Base-by-base conservation (phyloP, 1,140 invertebrate genomes). In the Solenopsis fugax region DNA sequence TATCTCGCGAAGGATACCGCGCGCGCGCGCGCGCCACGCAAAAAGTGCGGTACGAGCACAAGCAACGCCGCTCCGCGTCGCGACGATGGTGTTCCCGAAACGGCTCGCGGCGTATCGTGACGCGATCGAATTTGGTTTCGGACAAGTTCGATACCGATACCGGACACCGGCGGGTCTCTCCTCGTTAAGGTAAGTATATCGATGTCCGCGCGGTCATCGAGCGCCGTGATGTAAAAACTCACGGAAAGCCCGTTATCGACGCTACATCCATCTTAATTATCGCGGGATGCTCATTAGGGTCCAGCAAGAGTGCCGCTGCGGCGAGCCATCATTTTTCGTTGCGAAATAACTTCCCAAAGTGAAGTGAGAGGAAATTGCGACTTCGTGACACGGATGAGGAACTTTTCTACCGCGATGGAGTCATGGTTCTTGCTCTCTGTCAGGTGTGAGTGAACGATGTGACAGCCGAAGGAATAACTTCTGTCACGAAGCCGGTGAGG, bases 391-490 rank as follows among this genome's bases (percentile, higher is more conserved):
- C 76, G 80, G 73, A 89, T 71, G 69, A 67, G 29, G 54, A 18
- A 78, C 41, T 77, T 73, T 81, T 65, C 48, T 37, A 80, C 60
- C 75, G 48, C 64, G 64, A 16, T 21, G 52, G 58, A 87, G 76
- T 73, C 76, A 69, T 72, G 65, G 72, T 29, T 69, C 58, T 78
- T 64, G 77, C 78, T 81, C 45, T 54, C 85, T 89, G 87, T 89
- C 87, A 67, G 24, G 64, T 77, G 65, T 76, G 77, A 88, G 75
- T 88, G 82, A 86, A 62, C 87, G 52, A 81, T 81, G 82, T 89
- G 89, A 89, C 88, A 87, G 85, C 71, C 71, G 62, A 3, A 65
- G 75, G 85, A 89, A 90, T 87, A 90, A 87, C 88, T 90, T 87
- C 62, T 58, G 62, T 60, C 60, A 86, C 84, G 77, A 86, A 80